phyloP scores from a whole-genome alignment of 2,888 invertebrate genomes.

The Hermaeophaga mercurialis region DNA sequence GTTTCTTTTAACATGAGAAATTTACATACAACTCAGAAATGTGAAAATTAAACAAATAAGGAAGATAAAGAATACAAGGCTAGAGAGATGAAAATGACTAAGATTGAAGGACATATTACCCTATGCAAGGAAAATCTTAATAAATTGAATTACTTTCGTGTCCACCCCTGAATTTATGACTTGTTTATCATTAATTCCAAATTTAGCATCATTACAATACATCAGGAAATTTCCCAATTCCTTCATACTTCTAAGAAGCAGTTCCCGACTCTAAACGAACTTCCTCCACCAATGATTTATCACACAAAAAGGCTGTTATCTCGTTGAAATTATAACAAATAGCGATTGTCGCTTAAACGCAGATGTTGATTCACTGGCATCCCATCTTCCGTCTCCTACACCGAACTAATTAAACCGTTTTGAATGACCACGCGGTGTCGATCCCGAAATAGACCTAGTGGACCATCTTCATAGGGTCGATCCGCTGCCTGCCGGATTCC shows the following conservation, averaged over 20 bases:
- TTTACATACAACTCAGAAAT: no score
- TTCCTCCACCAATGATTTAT: constrained; percentile 16
- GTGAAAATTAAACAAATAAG: no score
- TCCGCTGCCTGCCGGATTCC: constrained; percentile 20
- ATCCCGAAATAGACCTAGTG: constrained; percentile 37
- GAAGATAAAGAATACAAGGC: no score
- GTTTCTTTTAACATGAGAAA: no score
- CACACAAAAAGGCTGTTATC: constrained; percentile 21
- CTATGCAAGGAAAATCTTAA: no score
- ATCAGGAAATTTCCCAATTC: neutral
- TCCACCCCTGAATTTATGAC: no score
- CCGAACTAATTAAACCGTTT: constrained; percentile 44
- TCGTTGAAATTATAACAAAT: constrained; percentile 31
- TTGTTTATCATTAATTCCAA: no score
- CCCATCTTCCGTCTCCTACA: constrained; percentile 47
- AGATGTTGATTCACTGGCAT: constrained; percentile 45
- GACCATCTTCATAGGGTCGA: constrained; percentile 32
- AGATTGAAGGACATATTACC: no score
- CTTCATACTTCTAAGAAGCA: neutral
- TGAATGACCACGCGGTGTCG: constrained; percentile 22
- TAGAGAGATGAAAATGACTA: no score
- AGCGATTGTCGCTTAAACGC: constrained; percentile 33
- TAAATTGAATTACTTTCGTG: no score
- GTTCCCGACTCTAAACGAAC: no score
- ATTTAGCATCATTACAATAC: no score